Base-by-base conservation (phyloP, 2,888 invertebrate genomes). In the Aphodius sticticus region DNA sequence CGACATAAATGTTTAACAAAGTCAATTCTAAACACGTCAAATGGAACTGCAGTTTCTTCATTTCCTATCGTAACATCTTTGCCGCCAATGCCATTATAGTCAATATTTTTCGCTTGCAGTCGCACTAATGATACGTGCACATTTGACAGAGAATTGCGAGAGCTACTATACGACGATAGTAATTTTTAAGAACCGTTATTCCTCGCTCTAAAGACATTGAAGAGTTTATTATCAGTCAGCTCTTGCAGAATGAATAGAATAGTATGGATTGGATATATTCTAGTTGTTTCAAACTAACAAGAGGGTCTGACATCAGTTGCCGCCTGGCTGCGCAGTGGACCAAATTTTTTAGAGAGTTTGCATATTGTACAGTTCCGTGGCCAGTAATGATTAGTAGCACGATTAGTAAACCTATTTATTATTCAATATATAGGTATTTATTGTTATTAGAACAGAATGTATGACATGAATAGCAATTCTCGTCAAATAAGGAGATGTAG, bases 21-120 rank as follows among this genome's bases (percentile, higher is more conserved):
- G 53, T 53, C 9, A 53, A 53, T 53, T 53, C 53, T 53, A 53
- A 53, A 53, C 12, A 53, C 53, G 12, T 53, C 12, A 53, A 12
- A 53, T 53, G 53, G 53, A 53, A 53, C 53, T 53, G 53, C 53
- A 53, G 53, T 53, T 53, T 53, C 53, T 53, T 53, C 53, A 53
- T 53, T 53, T 53, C 53, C 53, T 53, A 53, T 53, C 53, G 53
- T 53, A 2, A 53, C 53, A 53, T 53, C 53, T 53, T 53, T 5
- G 53, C 53, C 53, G 53, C 53, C 53, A 53, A 53, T 9, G 53
- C 9, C 53, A 53, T 53, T 53, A 53, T 12, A 53, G 53, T 12
- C 53, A 53, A 53, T 53, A 53, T 53, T 53, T 53, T 53, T 12
- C 53, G 53, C 12, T 53, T 12, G 53, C 53, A 53, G 53, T 12